These are phyloP conservation scores for Brachionus manjavacas DNA, from an alignment of 1,140 invertebrate species.

Conservation along the genomic window DNA sequence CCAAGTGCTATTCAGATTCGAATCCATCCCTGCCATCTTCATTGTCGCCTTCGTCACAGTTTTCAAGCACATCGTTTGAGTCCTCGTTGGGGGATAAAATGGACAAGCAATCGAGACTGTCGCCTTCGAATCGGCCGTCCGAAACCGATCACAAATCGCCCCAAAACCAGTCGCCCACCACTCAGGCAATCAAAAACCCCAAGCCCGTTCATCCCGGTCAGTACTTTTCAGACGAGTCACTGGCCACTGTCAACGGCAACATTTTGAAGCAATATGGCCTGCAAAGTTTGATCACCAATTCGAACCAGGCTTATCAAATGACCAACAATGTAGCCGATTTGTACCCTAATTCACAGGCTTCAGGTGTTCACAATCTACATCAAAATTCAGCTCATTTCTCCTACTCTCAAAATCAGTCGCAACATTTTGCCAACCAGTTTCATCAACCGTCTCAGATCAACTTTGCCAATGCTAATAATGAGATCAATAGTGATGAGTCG, in stretches of 20 bases:
- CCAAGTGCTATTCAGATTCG: conserved; percentile 1
- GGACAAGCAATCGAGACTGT: conserved; percentile 11
- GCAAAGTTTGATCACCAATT: neutral
- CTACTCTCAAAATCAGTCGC: neutral
- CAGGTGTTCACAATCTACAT: neutral
- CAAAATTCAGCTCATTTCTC: neutral
- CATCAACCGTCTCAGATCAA: neutral
- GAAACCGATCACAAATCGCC: neutral
- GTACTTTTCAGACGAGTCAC: neutral
- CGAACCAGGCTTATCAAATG: neutral
- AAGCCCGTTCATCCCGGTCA: neutral
- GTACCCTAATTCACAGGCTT: neutral
- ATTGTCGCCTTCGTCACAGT: conserved; percentile 14
- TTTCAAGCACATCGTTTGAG: neutral
- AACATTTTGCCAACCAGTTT: neutral
- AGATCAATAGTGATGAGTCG: conserved; percentile 10
- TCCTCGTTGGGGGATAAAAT: conserved; percentile 11
- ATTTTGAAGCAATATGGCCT: neutral
- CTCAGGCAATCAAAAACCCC: neutral
- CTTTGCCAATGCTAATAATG: neutral
- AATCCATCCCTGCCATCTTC: neutral
- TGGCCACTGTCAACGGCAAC: neutral
- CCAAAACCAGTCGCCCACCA: neutral
- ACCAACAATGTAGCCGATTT: neutral
- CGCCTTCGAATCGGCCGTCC: neutral